Evolutionary conservation across 2,113 vertebrate species (phyloP).

Genomic region (Charina bottae): DNA sequence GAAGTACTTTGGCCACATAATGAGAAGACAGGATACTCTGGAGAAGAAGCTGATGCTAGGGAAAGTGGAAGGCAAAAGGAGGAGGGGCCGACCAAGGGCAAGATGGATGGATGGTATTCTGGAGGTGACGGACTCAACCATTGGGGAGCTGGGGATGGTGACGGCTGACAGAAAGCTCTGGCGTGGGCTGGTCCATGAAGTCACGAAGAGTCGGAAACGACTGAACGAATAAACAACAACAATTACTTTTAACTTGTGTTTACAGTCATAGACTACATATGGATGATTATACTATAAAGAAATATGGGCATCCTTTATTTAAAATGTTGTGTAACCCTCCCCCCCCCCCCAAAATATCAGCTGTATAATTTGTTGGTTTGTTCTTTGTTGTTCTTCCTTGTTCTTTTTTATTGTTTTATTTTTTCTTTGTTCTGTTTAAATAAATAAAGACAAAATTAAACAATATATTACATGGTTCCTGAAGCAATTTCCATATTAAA

Average conservation of each 20-base stretch:
- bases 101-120: too few species aligned
- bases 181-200: too few species aligned
- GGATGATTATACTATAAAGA: background rate
- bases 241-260: background rate
- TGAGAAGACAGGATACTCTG: too few species aligned
- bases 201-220: too few species aligned
- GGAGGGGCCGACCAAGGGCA: too few species aligned
- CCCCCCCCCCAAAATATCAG: background rate
- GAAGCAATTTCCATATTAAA: background rate
- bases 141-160: too few species aligned
- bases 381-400: background rate
- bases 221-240: too few species aligned
- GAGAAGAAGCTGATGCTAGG: too few species aligned
- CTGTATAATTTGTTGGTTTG: background rate
- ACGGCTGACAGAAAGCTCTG: too few species aligned
- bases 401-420: background rate
- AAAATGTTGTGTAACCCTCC: background rate
- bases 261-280: background rate
- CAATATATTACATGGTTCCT: background rate
- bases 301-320: background rate
- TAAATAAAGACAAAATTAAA: background rate
- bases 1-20: too few species aligned
- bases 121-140: too few species aligned
- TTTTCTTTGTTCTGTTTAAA: background rate
- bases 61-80: too few species aligned